Evolutionary conservation across 2,888 invertebrate species (phyloP), one percentile per base, ranked within the genome.

Genomic region (Oscheius onirici): DNA sequence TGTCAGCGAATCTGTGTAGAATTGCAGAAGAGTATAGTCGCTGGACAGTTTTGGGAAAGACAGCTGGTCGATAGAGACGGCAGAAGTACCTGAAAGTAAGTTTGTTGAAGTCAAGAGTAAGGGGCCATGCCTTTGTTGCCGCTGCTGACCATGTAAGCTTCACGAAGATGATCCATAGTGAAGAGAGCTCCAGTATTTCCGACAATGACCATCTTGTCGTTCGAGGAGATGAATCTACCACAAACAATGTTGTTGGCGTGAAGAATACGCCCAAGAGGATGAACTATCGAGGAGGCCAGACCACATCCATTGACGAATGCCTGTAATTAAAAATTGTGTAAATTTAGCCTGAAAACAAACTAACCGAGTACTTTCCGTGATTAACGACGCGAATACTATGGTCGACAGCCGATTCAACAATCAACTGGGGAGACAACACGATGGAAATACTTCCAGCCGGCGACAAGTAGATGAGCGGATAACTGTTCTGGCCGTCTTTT

Each of bases 371-470:
- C 60, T 87, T 86, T 26, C 86, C 84, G 74, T 88, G 88, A 69
- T 88, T 88, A 28, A 89, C 88, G 40, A 89, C 82, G 3, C 89
- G 87, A 34, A 89, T 82, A 2, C 88, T 86, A 22, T 86, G 81
- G 76, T 89, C 89, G 10, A 88, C 79, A 15, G 88, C 88, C 83
- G 89, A 86, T 74, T 89, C 89, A 8, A 89, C 86, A 11, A 88
- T 84, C 11, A 89, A 84, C 58, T 88, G 88, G 65, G 87, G 74
- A 11, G 86, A 80, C 69, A 89, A 82, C 15, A 89, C 79, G 0
- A 89, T 86, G 11, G 88, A 88, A 17, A 89, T 86, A 3, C 80
- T 85, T 13, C 89, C 89, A 8, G 88, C 86, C 15, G 87, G 86
- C 0, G 89, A 87, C 28, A 89, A 86, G 72, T 88, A 88, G 8